phyloP scores from a whole-genome alignment of 2,888 invertebrate genomes.

The Sinhomidia bicolor region DNA sequence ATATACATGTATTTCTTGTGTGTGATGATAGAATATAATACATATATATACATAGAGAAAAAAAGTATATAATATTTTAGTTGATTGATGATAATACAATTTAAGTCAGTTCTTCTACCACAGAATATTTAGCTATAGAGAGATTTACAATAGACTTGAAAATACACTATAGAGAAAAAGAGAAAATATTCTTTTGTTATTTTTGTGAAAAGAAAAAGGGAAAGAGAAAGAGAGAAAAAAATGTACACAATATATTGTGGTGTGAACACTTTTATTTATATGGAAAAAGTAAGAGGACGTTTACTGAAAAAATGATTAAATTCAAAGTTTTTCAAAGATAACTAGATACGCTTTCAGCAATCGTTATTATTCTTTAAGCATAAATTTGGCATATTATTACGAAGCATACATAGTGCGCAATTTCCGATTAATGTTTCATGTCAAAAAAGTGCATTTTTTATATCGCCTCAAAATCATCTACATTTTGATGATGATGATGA shows the following conservation, averaged over 20 bases:
- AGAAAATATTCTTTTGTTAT: background rate
- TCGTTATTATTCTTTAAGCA: background rate
- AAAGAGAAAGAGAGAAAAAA: background rate
- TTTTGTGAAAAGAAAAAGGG: background rate
- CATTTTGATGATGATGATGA: too few species aligned
- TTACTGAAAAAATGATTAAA: background rate
- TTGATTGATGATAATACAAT: too few species aligned
- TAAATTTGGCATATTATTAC: background rate
- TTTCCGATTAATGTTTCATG: too few species aligned
- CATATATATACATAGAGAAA: too few species aligned
- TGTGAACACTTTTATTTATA: background rate
- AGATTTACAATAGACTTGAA: too few species aligned
- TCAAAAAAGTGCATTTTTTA: too few species aligned
- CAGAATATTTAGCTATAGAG: background rate
- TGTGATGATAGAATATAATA: too few species aligned
- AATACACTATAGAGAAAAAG: background rate
- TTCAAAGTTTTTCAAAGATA: background rate
- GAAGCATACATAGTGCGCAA: background rate
- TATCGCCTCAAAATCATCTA: too few species aligned
- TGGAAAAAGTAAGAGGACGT: background rate
- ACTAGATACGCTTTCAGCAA: background rate
- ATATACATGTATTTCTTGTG: too few species aligned
- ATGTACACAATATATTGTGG: too few species aligned
- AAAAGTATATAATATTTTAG: too few species aligned
- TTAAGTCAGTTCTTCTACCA: background rate